These are phyloP conservation scores for honey bee (Apis mellifera) DNA, from an alignment of 1,140 invertebrate species.

Conservation along the genomic window DNA sequence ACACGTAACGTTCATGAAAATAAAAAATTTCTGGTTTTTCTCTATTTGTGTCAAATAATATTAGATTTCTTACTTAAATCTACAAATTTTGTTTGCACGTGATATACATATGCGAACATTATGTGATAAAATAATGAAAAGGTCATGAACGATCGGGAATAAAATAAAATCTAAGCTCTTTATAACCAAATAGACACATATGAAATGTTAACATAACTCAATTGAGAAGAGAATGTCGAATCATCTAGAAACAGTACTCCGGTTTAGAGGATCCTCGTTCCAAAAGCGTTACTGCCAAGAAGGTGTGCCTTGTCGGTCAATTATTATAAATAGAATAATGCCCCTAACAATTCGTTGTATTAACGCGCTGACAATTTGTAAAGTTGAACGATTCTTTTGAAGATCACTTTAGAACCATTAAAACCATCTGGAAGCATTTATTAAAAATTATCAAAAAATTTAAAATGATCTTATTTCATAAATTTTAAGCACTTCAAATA, in stretches of 20 bases:
- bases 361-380: slow-evolving; percentile 1
- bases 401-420: not conserved
- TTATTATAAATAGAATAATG: slow-evolving; percentile 48
- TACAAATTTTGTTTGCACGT: slow-evolving; percentile 37
- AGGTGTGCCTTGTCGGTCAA: slow-evolving; percentile 24
- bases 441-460: not conserved
- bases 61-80: not conserved
- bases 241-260: slow-evolving; percentile 29
- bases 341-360: slow-evolving; percentile 6
- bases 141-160: slow-evolving; percentile 39
- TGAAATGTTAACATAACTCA: slow-evolving; percentile 32
- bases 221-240: slow-evolving; percentile 31
- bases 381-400: not conserved
- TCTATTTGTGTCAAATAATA: not conserved
- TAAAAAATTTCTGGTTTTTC: slow-evolving; percentile 21
- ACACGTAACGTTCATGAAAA: not conserved
- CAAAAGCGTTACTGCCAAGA: slow-evolving; percentile 30
- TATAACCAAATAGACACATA: slow-evolving; percentile 1
- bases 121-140: slow-evolving; percentile 33
- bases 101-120: slow-evolving; percentile 22
- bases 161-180: not conserved
- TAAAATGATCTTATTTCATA: not conserved
- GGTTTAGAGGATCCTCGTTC: slow-evolving; percentile 15
- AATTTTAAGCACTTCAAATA: not conserved
- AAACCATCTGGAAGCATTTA: not conserved